Evolutionary conservation across 2,797 vertebrate species (phyloP).

Genomic region (Pygocentrus nattereri): DNA sequence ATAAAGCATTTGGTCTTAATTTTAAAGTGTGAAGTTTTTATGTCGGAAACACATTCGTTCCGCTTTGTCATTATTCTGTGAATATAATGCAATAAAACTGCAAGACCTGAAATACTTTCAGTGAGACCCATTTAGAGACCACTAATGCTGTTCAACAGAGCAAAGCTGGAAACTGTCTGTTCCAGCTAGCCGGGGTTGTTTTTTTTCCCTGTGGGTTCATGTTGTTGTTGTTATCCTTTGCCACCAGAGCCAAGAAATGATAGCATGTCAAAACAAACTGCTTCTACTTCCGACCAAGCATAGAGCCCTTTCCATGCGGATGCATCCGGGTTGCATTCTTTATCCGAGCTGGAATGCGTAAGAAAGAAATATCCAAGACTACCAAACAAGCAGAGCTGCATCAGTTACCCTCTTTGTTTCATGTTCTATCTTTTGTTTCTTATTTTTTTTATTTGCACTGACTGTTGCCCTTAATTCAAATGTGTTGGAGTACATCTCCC

Average conservation of each 20-base stretch:
- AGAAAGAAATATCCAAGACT: slow-evolving; percentile 53
- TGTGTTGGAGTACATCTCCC: slow-evolving; percentile 16
- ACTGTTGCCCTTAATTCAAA: slow-evolving; percentile 10
- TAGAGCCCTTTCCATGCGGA: slow-evolving; percentile 62
- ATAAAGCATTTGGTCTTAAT: not conserved
- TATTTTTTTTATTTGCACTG: slow-evolving; percentile 17
- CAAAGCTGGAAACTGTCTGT: slow-evolving; percentile 24
- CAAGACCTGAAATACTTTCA: slow-evolving; percentile 40
- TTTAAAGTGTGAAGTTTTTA: slow-evolving; percentile 8
- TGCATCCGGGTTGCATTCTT: slow-evolving; percentile 60
- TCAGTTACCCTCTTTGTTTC: slow-evolving; percentile 9
- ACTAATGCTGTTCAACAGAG: slow-evolving; percentile 28
- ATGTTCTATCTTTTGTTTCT: not conserved
- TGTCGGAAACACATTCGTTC: slow-evolving; percentile 24
- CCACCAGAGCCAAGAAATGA: slow-evolving; percentile 75
- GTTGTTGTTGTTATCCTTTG: slow-evolving; percentile 74
- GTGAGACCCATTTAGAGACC: slow-evolving; percentile 29
- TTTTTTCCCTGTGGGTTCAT: slow-evolving; percentile 64
- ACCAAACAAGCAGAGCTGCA: slow-evolving; percentile 26
- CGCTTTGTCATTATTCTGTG: slow-evolving; percentile 29
- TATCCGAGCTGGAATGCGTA: slow-evolving; percentile 65
- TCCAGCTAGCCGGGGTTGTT: slow-evolving; percentile 47
- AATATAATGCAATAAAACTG: slow-evolving; percentile 23
- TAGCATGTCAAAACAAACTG: slow-evolving; percentile 77
- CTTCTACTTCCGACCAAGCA: slow-evolving; percentile 69